phyloP scores from a whole-genome alignment of 2,113 vertebrate species.

The Anoplopoma fimbria region DNA sequence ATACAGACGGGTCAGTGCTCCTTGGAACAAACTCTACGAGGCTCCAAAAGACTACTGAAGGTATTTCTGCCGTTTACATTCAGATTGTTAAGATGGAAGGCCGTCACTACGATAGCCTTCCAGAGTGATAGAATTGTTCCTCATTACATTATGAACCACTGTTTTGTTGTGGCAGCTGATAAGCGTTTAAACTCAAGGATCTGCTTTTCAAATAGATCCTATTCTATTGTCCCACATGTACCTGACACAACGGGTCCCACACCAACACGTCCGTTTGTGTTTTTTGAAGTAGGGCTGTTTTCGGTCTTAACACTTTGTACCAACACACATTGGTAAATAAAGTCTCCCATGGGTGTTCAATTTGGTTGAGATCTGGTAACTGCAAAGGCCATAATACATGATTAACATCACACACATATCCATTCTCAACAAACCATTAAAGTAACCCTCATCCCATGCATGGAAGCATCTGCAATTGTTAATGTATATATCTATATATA shows the following conservation, averaged over 20 bases:
- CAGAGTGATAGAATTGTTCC: too few species aligned
- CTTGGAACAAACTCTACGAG: not conserved
- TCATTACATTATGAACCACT: not conserved
- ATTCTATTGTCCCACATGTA: not conserved
- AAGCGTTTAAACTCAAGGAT: not conserved
- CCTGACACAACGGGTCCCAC: not conserved
- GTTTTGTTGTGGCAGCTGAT: not conserved
- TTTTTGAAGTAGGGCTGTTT: not conserved
- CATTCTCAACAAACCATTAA: too few species aligned
- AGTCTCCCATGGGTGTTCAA: not conserved
- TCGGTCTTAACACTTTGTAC: not conserved
- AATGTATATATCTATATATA: not conserved
- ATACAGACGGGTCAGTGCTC: slow-evolving; percentile 1
- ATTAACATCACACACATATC: too few species aligned
- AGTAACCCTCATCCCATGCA: not conserved
- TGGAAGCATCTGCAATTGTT: not conserved
- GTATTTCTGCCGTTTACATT: not conserved
- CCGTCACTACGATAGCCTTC: not conserved
- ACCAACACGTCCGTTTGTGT: not conserved
- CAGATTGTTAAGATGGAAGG: not conserved
- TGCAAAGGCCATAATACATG: not conserved
- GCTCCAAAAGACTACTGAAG: not conserved
- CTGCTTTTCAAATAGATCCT: not conserved
- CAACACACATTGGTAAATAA: too few species aligned
- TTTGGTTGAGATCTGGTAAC: not conserved